Evolutionary conservation across 2,797 vertebrate genomes (phyloP).

Genomic region (Acrossocheilus fasciatus): DNA sequence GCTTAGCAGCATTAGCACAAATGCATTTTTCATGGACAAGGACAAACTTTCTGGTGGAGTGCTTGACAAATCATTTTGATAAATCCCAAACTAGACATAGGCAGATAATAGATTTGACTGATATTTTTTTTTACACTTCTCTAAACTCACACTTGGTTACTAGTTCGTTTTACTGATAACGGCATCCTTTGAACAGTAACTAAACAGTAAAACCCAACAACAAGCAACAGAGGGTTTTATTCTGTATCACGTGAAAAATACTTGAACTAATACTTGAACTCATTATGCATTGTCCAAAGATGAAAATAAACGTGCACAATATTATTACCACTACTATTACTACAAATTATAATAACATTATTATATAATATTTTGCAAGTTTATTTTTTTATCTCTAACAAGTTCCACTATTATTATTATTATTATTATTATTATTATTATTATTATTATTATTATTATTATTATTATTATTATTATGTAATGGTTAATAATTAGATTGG

Average conservation of each 20-base stretch:
- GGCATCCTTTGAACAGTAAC: background rate
- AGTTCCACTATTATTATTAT: background rate
- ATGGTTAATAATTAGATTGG: background rate
- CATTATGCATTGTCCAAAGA: background rate
- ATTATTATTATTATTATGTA: background rate
- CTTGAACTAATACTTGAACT: background rate
- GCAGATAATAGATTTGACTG: background rate
- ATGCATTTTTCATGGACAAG: background rate
- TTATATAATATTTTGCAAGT: background rate
- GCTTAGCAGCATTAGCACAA: background rate
- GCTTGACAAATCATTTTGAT: background rate
- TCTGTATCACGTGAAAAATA: background rate
- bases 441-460: background rate
- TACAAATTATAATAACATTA: background rate
- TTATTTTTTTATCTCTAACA: background rate
- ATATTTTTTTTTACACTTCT: no score
- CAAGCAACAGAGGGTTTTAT: background rate
- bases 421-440: background rate
- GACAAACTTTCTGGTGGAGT: conserved; percentile 3
- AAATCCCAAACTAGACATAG: background rate
- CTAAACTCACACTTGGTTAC: background rate
- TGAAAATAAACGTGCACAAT: background rate
- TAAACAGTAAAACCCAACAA: background rate
- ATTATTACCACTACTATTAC: background rate
- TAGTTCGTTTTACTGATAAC: background rate